phyloP scores from a whole-genome alignment of 1,140 invertebrate genomes.

The Octopus sinensis region DNA sequence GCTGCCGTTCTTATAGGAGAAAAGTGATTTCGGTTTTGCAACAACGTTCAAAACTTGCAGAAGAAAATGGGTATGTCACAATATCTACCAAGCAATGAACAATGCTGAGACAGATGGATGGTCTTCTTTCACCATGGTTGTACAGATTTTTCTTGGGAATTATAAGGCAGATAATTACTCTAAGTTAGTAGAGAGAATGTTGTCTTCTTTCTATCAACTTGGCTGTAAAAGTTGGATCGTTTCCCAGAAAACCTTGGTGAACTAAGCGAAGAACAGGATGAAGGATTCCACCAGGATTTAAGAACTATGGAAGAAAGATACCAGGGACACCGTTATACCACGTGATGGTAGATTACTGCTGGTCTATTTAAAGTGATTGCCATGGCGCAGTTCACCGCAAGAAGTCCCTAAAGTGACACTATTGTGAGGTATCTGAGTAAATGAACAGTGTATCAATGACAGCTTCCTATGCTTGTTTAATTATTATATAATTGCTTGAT shows the following conservation, averaged over 20 bases:
- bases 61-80: neutral
- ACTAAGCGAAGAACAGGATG: neutral
- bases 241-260: neutral
- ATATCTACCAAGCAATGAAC: neutral
- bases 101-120: neutral
- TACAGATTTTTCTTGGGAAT: neutral
- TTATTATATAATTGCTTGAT: neutral
- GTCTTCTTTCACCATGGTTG: neutral
- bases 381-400: neutral
- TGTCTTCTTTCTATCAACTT: too few species aligned
- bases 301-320: neutral
- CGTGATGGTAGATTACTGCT: neutral
- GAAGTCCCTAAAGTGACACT: neutral
- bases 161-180: constrained; percentile 1
- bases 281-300: neutral
- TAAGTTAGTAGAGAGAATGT: neutral
- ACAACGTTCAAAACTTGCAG: neutral
- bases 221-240: neutral
- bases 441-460: constrained; percentile 1
- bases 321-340: neutral
- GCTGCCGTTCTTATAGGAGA: too few species aligned
- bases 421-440: neutral
- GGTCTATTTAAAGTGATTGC: too few species aligned
- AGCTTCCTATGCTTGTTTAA: neutral
- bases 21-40: neutral